Conservation (phyloP, 2,888 invertebrate species). For the Aphrophora alni region DNA sequence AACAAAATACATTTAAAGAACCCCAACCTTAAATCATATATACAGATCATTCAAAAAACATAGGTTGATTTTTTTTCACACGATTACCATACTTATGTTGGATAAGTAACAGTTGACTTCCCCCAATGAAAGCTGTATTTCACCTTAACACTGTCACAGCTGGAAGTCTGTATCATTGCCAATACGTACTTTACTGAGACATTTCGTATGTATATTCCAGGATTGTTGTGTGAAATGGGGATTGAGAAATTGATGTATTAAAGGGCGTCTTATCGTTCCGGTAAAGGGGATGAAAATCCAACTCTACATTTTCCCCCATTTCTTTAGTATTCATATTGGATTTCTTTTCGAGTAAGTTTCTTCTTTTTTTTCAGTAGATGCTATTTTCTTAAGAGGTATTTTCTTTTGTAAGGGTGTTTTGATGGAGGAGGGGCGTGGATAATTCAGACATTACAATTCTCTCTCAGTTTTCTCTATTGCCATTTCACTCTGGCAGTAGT, state of each 20-base stretch:
- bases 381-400: constrained; percentile 9
- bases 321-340: constrained; percentile 1
- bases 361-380: not conserved
- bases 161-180: not conserved
- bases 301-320: not conserved
- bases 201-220: not conserved
- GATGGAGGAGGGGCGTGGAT: not conserved
- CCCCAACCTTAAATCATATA: too few relatives aligned
- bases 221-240: not conserved
- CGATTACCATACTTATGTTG: too few relatives aligned
- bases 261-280: not conserved
- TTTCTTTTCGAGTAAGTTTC: not conserved
- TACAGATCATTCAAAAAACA: too few relatives aligned
- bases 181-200: not conserved
- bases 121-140: not conserved
- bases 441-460: not conserved
- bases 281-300: not conserved
- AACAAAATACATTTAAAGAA: too few relatives aligned
- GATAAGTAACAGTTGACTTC: too few relatives aligned
- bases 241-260: not conserved
- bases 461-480: not conserved
- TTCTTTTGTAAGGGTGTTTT: not conserved
- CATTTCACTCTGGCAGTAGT: not conserved
- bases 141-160: not conserved
- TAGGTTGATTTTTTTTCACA: too few relatives aligned